Conservation (phyloP, 2,797 vertebrate genomes). For the Periophthalmus magnuspinnatus region DNA sequence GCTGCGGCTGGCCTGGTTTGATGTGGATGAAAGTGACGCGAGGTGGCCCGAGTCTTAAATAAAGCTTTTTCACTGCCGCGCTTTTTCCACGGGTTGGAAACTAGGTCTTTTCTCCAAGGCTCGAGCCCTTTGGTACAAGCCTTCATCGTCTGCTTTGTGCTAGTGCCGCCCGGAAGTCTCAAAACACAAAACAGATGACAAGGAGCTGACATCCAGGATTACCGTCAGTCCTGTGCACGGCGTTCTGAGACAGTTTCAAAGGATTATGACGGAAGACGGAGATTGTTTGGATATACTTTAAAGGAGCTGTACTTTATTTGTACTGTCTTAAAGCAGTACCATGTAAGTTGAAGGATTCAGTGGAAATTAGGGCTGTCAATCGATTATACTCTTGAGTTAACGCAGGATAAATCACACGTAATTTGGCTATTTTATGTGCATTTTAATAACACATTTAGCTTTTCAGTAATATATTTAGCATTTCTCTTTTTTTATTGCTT, state of each 20-base stretch:
- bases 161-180: constrained; percentile 57
- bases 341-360: no score
- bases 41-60: constrained; percentile 20
- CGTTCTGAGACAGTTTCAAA: constrained; percentile 29
- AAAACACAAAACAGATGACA: constrained; percentile 54
- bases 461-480: no score
- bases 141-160: constrained; percentile 54
- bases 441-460: no score
- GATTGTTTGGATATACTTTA: not conserved
- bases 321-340: no score
- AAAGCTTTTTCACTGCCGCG: constrained; percentile 34
- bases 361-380: no score
- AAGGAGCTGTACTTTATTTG: no score
- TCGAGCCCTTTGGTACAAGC: constrained; percentile 51
- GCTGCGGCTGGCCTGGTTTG: constrained; percentile 42
- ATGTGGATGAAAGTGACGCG: constrained; percentile 62
- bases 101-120: constrained; percentile 54
- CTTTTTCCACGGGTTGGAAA: constrained; percentile 42
- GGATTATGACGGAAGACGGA: constrained; percentile 9
- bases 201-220: constrained; percentile 57
- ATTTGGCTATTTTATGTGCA: no score
- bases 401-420: no score
- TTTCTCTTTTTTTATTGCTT: no score
- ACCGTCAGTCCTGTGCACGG: constrained; percentile 46
- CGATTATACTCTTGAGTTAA: no score